Evolutionary conservation across 2,797 vertebrate genomes (phyloP).

Genomic region (Pseudomugil gertrudae): DNA sequence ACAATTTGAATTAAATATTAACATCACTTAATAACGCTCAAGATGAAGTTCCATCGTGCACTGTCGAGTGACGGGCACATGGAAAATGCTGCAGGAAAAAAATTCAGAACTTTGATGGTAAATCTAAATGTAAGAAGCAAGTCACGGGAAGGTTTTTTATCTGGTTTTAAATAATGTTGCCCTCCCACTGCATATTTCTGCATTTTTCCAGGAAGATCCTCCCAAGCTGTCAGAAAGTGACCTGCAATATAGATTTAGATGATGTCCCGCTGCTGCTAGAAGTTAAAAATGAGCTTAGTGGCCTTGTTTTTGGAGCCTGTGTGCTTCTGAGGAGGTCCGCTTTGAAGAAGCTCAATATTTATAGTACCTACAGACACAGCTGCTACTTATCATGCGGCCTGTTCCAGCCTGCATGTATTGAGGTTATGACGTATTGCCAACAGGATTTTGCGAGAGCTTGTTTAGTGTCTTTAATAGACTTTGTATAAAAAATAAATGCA

Average conservation of each 20-base stretch:
- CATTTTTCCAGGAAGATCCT: neutral
- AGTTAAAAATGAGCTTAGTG: neutral
- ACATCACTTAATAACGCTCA: too few relatives aligned
- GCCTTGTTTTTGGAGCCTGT: neutral
- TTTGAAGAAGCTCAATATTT: conserved; percentile 23
- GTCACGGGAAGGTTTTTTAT: neutral
- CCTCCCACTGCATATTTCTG: neutral
- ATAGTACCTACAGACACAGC: neutral
- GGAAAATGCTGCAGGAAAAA: too few relatives aligned
- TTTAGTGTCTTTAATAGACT: conserved; percentile 13
- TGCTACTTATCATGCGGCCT: neutral
- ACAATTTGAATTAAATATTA: too few relatives aligned
- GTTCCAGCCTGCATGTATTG: conserved; percentile 9
- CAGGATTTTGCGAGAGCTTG: conserved; percentile 18
- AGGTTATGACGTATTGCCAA: conserved; percentile 27
- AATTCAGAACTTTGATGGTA: too few relatives aligned
- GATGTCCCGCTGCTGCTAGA: neutral
- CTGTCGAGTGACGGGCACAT: too few relatives aligned
- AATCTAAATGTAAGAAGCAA: too few relatives aligned
- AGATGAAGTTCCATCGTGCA: too few relatives aligned
- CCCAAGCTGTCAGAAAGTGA: neutral
- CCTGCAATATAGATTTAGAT: neutral
- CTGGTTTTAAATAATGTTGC: neutral
- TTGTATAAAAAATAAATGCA: conserved; percentile 18
- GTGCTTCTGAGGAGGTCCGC: conserved; percentile 4